These are phyloP conservation scores for Chironomus tentans DNA, from an alignment of 2,888 invertebrate genomes.

Conservation along the genomic window DNA sequence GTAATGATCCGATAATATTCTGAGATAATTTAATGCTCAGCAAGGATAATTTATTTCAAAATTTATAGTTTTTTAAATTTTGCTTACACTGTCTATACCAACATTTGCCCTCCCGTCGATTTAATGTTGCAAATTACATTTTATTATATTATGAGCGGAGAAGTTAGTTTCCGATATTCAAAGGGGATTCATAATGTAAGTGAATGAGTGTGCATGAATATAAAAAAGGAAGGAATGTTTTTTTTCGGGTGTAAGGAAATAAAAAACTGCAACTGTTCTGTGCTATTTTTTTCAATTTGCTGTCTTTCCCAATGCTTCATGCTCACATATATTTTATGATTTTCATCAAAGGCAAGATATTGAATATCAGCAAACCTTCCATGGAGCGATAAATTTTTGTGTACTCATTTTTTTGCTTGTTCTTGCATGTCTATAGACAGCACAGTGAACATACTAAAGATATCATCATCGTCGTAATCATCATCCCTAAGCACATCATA, in stretches of 20 bases:
- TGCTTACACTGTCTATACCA: neutral
- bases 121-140: neutral
- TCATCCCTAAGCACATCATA: neutral
- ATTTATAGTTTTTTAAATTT: conserved; percentile 22
- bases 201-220: neutral
- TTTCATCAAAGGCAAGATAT: too few relatives aligned
- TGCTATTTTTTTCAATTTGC: too few relatives aligned
- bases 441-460: neutral
- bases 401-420: too few relatives aligned
- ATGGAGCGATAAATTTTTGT: too few relatives aligned
- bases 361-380: too few relatives aligned
- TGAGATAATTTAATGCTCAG: conserved; percentile 3
- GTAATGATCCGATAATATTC: conserved; percentile 13
- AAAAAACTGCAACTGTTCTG: too few relatives aligned
- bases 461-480: neutral
- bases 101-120: neutral
- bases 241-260: too few relatives aligned
- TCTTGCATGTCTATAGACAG: too few relatives aligned
- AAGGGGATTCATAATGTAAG: neutral
- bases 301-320: too few relatives aligned
- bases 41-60: conserved; percentile 5
- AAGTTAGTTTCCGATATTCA: neutral
- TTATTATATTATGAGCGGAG: neutral
- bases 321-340: too few relatives aligned
- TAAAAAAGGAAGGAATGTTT: too few relatives aligned